Conservation (phyloP, 2,797 vertebrate species). For the Gymnopithys bicolor region DNA sequence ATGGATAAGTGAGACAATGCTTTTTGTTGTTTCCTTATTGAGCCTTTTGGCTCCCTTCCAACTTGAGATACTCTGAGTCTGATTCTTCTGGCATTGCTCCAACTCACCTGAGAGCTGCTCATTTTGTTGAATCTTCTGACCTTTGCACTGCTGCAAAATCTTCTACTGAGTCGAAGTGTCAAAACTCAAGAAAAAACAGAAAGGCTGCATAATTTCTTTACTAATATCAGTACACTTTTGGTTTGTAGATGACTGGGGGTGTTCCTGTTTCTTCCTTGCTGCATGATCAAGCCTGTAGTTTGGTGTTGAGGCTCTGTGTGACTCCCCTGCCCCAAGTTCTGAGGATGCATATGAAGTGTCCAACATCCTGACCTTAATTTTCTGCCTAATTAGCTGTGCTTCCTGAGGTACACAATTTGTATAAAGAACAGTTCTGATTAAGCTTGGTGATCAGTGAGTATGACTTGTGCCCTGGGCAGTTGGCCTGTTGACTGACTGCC, state of each 20-base stretch:
- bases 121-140: background rate
- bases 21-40: background rate
- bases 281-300: background rate
- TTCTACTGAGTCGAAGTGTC: background rate
- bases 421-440: background rate
- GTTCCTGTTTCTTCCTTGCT: background rate
- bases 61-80: background rate
- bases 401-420: background rate
- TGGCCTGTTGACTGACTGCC: background rate
- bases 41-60: background rate
- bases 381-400: slow-evolving; percentile 11
- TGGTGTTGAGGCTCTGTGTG: background rate
- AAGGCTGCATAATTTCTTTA: background rate
- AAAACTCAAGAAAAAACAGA: background rate
- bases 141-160: background rate
- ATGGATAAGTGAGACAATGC: background rate
- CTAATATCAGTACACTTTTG: background rate
- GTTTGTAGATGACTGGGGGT: background rate
- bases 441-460: background rate
- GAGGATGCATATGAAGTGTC: background rate
- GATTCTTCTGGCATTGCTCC: background rate
- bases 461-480: background rate
- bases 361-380: slow-evolving; percentile 15
- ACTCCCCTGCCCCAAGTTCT: background rate
- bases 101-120: background rate